phyloP scores from a whole-genome alignment of 2,797 vertebrate species.

The Monodelphis domestica region DNA sequence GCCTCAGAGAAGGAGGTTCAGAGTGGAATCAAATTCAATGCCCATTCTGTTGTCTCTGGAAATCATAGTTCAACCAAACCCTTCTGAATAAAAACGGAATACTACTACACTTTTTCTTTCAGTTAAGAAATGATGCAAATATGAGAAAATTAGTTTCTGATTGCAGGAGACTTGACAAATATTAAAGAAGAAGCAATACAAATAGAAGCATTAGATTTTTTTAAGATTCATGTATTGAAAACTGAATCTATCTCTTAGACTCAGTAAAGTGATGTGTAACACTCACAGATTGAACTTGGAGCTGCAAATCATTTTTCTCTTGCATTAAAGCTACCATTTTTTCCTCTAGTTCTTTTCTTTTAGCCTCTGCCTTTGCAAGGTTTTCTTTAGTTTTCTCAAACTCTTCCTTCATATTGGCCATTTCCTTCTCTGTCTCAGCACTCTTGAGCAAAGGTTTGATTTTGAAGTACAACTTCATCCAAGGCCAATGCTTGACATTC shows the following conservation, averaged over 20 bases:
- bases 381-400: constrained; percentile 87
- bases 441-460: constrained; percentile 90
- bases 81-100: neutral
- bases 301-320: constrained; percentile 90
- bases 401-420: constrained; percentile 90
- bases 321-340: constrained; percentile 88
- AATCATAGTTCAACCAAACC: neutral
- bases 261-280: neutral
- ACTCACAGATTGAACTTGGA: constrained; percentile 90
- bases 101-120: neutral
- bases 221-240: neutral
- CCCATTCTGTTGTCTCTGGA: neutral
- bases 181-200: neutral
- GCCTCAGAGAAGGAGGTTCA: neutral
- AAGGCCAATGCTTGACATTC: constrained; percentile 92
- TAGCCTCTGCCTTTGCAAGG: constrained; percentile 87
- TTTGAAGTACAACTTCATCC: constrained; percentile 92
- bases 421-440: constrained; percentile 89
- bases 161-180: neutral
- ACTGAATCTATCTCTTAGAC: neutral
- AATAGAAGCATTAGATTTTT: neutral
- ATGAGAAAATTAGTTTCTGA: neutral
- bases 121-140: neutral
- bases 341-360: constrained; percentile 89
- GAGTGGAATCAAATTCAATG: neutral